These are phyloP conservation scores for Xestia sexstrigata DNA, from an alignment of 2,888 invertebrate species.

Conservation along the genomic window DNA sequence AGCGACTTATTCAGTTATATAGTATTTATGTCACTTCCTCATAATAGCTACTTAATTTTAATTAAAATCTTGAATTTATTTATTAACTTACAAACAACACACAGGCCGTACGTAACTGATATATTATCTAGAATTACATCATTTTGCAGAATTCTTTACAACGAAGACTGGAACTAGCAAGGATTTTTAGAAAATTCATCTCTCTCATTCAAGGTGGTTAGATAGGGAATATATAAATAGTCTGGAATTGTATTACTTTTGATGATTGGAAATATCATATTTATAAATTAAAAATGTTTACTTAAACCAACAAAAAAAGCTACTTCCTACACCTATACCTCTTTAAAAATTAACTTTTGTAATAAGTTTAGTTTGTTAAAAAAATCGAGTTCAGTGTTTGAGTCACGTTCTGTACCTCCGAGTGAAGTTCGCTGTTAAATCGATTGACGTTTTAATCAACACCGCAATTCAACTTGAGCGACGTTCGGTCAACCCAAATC, in stretches of 20 bases:
- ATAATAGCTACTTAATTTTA: not conserved
- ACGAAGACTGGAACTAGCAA: too few species aligned
- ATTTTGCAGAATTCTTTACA: too few species aligned
- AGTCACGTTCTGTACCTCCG: not conserved
- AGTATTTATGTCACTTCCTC: not conserved
- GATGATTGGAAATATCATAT: not conserved
- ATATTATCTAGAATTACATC: not conserved
- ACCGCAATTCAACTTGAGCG: not conserved
- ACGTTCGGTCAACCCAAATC: not conserved
- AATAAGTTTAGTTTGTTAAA: not conserved
- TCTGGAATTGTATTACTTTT: not conserved
- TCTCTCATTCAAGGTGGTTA: too few species aligned
- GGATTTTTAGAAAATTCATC: too few species aligned
- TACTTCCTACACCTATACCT: not conserved
- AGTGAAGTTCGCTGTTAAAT: not conserved
- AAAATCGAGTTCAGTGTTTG: not conserved
- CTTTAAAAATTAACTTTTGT: not conserved
- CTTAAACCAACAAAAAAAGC: not conserved
- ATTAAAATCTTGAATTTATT: not conserved
- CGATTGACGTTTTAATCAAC: constrained; percentile 27
- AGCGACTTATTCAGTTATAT: not conserved
- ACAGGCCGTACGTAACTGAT: not conserved
- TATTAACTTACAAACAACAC: not conserved
- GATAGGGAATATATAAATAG: not conserved
- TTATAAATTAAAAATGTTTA: not conserved